Conservation (phyloP, 2,113 vertebrate genomes). For the Mionectes macconnelli region DNA sequence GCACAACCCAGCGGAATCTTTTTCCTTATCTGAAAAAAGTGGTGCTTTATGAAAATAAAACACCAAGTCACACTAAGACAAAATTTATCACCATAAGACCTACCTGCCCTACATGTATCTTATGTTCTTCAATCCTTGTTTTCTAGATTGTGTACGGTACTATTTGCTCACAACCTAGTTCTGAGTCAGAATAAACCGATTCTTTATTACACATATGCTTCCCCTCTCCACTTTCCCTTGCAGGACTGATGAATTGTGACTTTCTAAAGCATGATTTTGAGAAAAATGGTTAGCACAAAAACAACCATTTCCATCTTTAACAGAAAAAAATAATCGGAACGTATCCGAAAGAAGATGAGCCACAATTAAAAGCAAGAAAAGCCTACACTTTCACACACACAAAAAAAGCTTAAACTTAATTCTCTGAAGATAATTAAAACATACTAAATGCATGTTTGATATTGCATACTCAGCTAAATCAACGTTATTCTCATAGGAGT, state of each 20-base stretch:
- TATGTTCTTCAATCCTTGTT: background rate
- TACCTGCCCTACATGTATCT: background rate
- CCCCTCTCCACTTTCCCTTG: background rate
- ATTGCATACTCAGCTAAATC: background rate
- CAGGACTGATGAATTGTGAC: background rate
- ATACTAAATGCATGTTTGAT: background rate
- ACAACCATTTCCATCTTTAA: background rate
- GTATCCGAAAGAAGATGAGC: background rate
- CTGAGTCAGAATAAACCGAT: background rate
- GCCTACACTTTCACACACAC: background rate
- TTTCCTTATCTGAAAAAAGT: background rate
- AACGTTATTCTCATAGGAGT: background rate
- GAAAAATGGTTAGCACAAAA: background rate
- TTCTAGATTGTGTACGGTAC: background rate
- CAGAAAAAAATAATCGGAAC: accelerated
- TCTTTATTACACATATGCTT: background rate
- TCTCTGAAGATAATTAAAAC: background rate
- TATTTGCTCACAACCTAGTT: background rate
- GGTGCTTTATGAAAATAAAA: background rate
- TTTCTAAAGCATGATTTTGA: background rate
- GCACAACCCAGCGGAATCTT: background rate
- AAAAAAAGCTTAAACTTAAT: background rate
- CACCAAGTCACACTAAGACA: background rate
- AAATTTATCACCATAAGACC: background rate
- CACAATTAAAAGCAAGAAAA: background rate